Conservation (phyloP, 53 echinoderm and acorn worm species). For the Holothuria scabra region DNA sequence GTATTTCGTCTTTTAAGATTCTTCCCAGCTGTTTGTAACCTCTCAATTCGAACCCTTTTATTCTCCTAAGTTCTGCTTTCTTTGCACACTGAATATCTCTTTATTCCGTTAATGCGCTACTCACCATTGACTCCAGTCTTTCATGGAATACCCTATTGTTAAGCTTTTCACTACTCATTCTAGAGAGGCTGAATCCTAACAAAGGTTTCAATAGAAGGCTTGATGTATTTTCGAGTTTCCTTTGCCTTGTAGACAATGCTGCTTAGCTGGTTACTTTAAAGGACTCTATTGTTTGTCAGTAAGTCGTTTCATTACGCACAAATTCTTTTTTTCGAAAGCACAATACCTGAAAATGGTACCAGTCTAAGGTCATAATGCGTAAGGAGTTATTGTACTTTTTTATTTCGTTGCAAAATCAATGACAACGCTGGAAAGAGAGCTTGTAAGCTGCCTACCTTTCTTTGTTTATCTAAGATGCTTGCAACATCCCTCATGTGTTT, state of each 20-base stretch:
- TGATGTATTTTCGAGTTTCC: constrained; percentile 41
- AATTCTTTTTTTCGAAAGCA: background rate
- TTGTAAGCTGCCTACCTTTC: too few relatives aligned
- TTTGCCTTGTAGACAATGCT: constrained; percentile 17
- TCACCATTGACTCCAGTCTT: constrained; percentile 11
- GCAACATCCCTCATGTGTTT: too few relatives aligned
- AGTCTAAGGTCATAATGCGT: constrained; percentile 4
- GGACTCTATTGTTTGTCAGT: constrained; percentile 3
- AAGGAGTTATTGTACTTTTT: constrained; percentile 27
- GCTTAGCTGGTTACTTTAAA: constrained; percentile 1
- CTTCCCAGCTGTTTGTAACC: constrained; percentile 33
- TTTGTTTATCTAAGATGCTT: too few relatives aligned
- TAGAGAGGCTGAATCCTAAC: background rate
- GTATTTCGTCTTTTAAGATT: background rate
- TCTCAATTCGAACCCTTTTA: background rate
- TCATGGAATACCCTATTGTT: constrained; percentile 29
- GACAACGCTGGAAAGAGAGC: background rate
- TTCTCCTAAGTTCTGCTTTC: background rate
- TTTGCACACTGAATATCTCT: constrained; percentile 4
- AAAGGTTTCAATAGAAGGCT: constrained; percentile 5
- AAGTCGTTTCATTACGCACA: constrained; percentile 34
- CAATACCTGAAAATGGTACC: background rate
- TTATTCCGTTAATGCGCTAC: constrained; percentile 34
- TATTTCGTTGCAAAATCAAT: constrained; percentile 4
- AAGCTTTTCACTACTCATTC: background rate